Evolutionary conservation across 2,797 vertebrate species (phyloP).

Genomic region (Eutrigla gurnardus): DNA sequence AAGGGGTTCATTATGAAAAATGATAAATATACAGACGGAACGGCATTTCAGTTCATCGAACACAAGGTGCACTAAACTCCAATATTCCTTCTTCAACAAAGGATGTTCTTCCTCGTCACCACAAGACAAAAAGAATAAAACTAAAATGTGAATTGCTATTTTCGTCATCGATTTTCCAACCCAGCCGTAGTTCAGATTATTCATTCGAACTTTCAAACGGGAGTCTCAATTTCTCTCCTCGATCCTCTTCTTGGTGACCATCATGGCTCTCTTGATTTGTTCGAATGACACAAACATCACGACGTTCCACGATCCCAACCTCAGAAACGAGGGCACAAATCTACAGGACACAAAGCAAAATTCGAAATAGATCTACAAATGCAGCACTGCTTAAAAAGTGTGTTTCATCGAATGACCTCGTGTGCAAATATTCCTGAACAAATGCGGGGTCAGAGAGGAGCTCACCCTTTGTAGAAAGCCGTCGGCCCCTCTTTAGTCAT

Average conservation of each 20-base stretch:
- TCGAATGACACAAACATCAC: slow-evolving; percentile 93
- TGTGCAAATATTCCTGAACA: not conserved
- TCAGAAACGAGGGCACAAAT: slow-evolving; percentile 89
- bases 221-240: slow-evolving; percentile 69
- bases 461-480: slow-evolving; percentile 93
- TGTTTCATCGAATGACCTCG: not conserved
- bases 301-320: slow-evolving; percentile 90
- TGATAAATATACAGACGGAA: slow-evolving; percentile 61
- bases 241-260: slow-evolving; percentile 83
- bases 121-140: slow-evolving; percentile 17
- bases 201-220: slow-evolving; percentile 5
- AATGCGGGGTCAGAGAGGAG: not conserved
- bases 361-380: not conserved
- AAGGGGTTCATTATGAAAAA: slow-evolving; percentile 31
- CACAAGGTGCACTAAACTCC: slow-evolving; percentile 20
- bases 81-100: slow-evolving; percentile 66
- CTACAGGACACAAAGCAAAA: slow-evolving; percentile 66
- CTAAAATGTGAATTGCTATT: slow-evolving; percentile 7
- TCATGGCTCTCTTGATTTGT: slow-evolving; percentile 90
- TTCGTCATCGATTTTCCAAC: not conserved
- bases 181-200: slow-evolving; percentile 3
- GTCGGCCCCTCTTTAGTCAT: slow-evolving; percentile 88
- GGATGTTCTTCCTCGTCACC: slow-evolving; percentile 38
- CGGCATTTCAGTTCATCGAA: slow-evolving; percentile 35
- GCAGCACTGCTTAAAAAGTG: not conserved